phyloP scores from a whole-genome alignment of 1,140 invertebrate genomes.

The Rhagoletis pomonella region DNA sequence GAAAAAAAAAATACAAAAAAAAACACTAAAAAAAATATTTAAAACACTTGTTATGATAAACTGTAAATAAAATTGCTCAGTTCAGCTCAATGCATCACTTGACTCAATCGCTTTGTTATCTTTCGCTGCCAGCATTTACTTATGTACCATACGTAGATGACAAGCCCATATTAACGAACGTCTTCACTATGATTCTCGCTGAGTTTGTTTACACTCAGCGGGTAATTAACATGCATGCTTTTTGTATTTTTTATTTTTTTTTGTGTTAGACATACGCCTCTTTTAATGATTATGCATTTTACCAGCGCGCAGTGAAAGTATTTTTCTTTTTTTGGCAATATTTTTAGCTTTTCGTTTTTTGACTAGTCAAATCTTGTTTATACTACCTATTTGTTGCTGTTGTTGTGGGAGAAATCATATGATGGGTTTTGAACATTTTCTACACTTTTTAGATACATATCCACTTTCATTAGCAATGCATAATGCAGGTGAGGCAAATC shows the following conservation, averaged over 20 bases:
- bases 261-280: background rate
- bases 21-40: background rate
- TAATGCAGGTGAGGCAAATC: background rate
- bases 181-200: background rate
- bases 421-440: background rate
- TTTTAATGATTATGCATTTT: slow-evolving; percentile 34
- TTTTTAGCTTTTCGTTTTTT: background rate
- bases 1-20: too few species aligned
- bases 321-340: background rate
- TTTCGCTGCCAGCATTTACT: too few species aligned
- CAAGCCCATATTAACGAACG: background rate
- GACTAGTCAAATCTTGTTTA: slow-evolving; percentile 19
- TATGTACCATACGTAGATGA: background rate
- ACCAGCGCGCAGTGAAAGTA: slow-evolving; percentile 17
- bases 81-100: too few species aligned
- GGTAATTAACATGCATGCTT: slow-evolving; percentile 6
- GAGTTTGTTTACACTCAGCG: background rate
- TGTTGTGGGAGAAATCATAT: slow-evolving; percentile 22
- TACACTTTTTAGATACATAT: background rate
- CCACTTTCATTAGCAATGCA: background rate
- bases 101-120: too few species aligned
- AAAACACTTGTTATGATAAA: too few species aligned
- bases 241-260: background rate
- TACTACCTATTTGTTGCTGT: background rate
- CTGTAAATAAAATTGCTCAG: too few species aligned